Conservation (phyloP, 2,113 vertebrate genomes). For the Esox niger region DNA sequence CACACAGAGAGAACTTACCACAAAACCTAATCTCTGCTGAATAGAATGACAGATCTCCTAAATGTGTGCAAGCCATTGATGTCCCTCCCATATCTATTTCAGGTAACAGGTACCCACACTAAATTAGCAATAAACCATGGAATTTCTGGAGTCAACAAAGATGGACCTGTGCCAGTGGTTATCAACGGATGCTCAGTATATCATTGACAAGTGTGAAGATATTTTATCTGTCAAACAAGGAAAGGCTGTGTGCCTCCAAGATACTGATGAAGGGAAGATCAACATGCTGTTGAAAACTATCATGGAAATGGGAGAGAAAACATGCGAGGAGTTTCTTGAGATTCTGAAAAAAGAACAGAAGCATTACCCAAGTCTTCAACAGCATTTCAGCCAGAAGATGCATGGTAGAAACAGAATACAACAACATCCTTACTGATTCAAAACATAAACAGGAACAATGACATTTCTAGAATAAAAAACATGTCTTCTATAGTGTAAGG, state of each 20-base stretch:
- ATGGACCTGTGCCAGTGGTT: neutral
- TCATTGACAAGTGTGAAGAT: constrained; percentile 1
- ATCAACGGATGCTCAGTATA: neutral
- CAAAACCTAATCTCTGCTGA: no score
- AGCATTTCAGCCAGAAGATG: neutral
- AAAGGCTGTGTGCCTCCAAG: neutral
- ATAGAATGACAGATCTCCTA: no score
- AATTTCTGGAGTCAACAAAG: neutral
- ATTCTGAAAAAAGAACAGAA: neutral
- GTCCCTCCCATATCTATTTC: no score
- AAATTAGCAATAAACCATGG: neutral
- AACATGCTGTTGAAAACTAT: neutral
- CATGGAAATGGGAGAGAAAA: neutral
- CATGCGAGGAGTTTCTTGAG: neutral
- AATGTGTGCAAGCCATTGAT: no score
- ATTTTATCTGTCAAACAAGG: neutral
- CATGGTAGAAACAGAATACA: neutral
- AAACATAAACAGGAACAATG: no score
- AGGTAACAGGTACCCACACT: neutral
- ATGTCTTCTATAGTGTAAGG: no score
- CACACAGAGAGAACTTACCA: no score
- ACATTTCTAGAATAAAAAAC: no score
- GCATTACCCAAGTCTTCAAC: neutral
- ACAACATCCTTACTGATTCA: no score
- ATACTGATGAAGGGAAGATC: neutral